Percentiles rank a stretch among this genome's conserved stretches.
Conservation (phyloP, 2,888 invertebrate species). For the Tanaodytes sp. region DNA sequence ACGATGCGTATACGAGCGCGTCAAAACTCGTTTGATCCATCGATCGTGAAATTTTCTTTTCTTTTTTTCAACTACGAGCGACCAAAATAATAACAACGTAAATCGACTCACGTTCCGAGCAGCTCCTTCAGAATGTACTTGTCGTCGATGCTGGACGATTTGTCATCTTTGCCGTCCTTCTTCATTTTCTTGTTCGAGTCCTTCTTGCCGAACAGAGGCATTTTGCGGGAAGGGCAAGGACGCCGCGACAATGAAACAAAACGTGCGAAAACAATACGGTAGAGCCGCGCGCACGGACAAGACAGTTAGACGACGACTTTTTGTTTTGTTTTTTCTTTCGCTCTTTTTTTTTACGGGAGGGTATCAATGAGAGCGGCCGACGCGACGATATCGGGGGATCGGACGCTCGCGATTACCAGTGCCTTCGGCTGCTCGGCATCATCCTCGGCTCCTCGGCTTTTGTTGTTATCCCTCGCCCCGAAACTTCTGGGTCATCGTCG, state of each 20-base stretch:
- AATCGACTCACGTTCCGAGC: conserved; percentile 89
- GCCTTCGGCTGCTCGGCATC: conserved; percentile 10
- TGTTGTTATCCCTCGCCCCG: conserved; percentile 17
- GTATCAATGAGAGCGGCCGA: too few relatives aligned
- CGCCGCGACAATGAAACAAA: too few relatives aligned
- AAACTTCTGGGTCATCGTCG: conserved; percentile 29
- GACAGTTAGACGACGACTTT: too few relatives aligned
- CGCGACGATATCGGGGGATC: background rate
- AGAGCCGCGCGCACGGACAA: too few relatives aligned
- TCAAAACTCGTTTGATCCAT: too few relatives aligned
- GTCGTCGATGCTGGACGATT: conserved; percentile 88
- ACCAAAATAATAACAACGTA: too few relatives aligned
- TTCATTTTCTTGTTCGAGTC: conserved; percentile 89
- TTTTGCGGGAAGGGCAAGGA: conserved; percentile 18
- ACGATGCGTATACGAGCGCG: too few relatives aligned
- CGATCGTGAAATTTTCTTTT: too few relatives aligned
- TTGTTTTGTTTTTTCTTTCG: too few relatives aligned
- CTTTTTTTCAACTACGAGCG: too few relatives aligned
- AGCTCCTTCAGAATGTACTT: conserved; percentile 92
- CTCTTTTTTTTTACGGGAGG: too few relatives aligned
- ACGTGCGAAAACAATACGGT: too few relatives aligned
- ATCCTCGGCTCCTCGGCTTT: conserved; percentile 23
- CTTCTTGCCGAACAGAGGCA: conserved; percentile 75
- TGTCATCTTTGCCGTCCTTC: conserved; percentile 87
- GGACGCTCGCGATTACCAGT: conserved; percentile 18